These are phyloP conservation scores for Apodemus sylvaticus DNA, from an alignment of 2,113 vertebrate genomes.

Conservation along the genomic window DNA sequence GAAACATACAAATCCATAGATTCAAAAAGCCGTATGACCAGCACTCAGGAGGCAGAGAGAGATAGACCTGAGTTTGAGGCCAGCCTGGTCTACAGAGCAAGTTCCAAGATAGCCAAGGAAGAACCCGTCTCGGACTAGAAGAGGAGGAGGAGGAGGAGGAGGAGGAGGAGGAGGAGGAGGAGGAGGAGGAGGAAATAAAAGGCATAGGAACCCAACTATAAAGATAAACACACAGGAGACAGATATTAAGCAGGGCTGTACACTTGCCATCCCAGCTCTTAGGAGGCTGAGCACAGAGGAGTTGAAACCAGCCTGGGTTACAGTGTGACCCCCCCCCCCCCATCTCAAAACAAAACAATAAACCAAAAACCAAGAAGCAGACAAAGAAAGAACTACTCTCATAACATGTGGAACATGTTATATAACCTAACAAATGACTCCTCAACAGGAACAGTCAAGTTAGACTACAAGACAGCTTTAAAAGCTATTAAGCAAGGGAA, in stretches of 20 bases:
- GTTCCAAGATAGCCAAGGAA: not conserved
- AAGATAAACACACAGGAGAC: not conserved
- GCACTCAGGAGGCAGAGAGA: not conserved
- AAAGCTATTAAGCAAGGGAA: constrained; percentile 10
- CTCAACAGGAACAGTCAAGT: not conserved
- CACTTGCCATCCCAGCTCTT: not conserved
- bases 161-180: not conserved
- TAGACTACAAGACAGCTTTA: not conserved
- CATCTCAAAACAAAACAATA: not conserved
- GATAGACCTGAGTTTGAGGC: not conserved
- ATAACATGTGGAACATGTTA: not conserved
- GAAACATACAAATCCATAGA: constrained; percentile 1
- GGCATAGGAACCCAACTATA: not conserved
- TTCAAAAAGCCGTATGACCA: constrained; percentile 5
- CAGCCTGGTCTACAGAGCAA: not conserved
- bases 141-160: no score
- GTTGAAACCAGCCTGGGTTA: not conserved
- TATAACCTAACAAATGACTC: not conserved
- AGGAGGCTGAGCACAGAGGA: not conserved
- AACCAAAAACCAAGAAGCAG: not conserved
- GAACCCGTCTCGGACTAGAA: not conserved
- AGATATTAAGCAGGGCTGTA: not conserved
- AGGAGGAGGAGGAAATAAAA: not conserved
- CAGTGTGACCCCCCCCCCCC: not conserved
- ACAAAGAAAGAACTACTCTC: not conserved